A percentile compares a stretch with the other conserved stretches of the same genome.
These are phyloP conservation scores for Scaptomyza montana DNA, from an alignment of 1,140 invertebrate species.

Conservation along the genomic window DNA sequence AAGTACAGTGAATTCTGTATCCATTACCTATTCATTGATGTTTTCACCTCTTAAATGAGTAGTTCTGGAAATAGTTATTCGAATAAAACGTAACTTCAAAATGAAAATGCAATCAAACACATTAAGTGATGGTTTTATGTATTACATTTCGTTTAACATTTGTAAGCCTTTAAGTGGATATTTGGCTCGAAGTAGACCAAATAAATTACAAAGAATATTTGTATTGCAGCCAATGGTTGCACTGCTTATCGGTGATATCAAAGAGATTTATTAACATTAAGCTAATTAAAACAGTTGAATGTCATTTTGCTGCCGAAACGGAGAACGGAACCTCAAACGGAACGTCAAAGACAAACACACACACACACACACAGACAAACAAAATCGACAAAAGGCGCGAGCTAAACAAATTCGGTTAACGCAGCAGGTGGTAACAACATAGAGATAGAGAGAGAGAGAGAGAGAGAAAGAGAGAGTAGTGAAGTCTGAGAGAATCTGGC, in stretches of 20 bases:
- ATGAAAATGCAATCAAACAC: no score
- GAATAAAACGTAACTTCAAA: no score
- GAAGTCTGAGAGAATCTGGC: no score
- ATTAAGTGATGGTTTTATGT: no score
- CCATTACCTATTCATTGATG: no score
- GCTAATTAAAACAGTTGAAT: conserved; percentile 65
- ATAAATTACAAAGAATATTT: not conserved
- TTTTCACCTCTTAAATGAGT: no score
- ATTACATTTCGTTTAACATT: no score
- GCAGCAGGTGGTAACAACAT: conserved; percentile 52
- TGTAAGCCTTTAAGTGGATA: no score
- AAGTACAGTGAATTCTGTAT: no score
- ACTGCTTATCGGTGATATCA: conserved; percentile 5
- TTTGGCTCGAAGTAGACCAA: not conserved
- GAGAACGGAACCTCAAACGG: conserved; percentile 14
- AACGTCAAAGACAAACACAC: no score
- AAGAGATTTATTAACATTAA: conserved; percentile 20
- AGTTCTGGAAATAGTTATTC: no score
- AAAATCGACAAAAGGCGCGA: conserved; percentile 54
- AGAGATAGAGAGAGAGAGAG: not conserved
- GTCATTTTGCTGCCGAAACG: conserved; percentile 32
- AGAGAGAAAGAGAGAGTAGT: no score
- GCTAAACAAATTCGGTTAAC: conserved; percentile 71
- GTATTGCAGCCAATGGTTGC: conserved; percentile 12
- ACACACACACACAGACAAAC: not conserved